Evolutionary conservation across 2,113 vertebrate species (phyloP), one percentile per base, ranked within the genome.

Genomic region (Leucoraja erinaceus): DNA sequence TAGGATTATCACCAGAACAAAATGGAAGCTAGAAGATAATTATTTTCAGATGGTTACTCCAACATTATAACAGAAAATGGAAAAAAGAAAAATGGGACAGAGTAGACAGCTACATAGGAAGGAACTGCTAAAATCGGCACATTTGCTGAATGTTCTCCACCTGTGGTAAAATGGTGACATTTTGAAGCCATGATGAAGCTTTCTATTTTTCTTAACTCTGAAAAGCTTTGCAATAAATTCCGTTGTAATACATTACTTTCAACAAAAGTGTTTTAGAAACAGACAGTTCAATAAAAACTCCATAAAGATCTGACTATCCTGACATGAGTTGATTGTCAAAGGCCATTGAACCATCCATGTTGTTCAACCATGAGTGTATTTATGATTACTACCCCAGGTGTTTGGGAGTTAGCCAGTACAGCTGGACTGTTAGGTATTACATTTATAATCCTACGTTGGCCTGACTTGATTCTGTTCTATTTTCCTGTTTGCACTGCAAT

Each of bases 351-450:
- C 63, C 68, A 70, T 25, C 20, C 66, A 90, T 38, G 66, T 90
- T 74, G 90, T 72, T 91, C 38, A 74, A 68, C 68, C 47, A 74
- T 91, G 25, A 54, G 38, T 90, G 20, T 54, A 54, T 68, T 47
- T 72, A 20, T 74, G 90, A 91, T 91, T 91, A 47, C 68, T 91
- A 68, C 47, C 90, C 90, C 90, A 91, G 68, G 90, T 91, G 90
- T 54, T 68, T 54, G 68, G 68, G 66, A 47, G 66, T 28, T 72
- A 72, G 90, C 90, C 90, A 91, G 68, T 91, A 33, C 90, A 91
- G 90, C 90, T 91, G 90, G 31, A 72, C 66, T 54, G 18, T 72
- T 38, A 74, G 90, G 68, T 91, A 91, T 91, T 72, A 91, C 33
- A 54, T 91, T 91, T 72, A 91, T 74, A 91, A 91, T 54, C 90